Conservation (phyloP, 2,113 vertebrate species). For the Aptenodytes forsteri region DNA sequence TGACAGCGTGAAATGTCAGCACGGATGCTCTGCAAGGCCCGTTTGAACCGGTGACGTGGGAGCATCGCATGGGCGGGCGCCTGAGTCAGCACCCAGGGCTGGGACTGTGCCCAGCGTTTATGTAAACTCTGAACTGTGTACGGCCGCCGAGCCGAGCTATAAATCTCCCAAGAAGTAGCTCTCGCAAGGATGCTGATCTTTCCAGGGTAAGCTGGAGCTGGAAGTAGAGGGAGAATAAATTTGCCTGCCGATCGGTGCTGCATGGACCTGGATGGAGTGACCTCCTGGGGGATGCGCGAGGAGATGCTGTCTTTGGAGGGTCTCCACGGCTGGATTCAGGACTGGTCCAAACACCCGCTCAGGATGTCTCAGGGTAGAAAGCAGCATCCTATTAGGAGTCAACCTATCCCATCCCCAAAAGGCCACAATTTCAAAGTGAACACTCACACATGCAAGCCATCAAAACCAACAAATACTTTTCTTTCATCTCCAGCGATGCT, state of each 20-base stretch:
- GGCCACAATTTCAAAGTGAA: neutral
- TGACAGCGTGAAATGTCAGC: neutral
- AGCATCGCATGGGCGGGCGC: neutral
- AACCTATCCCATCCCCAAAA: neutral
- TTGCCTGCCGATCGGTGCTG: accelerated
- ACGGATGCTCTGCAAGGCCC: accelerated
- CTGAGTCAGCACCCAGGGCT: neutral
- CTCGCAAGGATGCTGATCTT: neutral
- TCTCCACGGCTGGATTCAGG: neutral
- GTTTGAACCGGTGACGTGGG: neutral
- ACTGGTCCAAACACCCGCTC: neutral
- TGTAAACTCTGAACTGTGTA: neutral
- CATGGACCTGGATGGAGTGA: accelerated
- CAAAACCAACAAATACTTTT: neutral
- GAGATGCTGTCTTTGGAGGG: neutral
- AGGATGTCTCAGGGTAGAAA: neutral
- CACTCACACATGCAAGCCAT: neutral
- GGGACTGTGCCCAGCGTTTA: neutral
- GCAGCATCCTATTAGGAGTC: neutral
- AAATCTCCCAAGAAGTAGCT: neutral
- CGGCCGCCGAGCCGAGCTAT: accelerated
- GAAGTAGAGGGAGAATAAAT: neutral
- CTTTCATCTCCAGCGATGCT: neutral
- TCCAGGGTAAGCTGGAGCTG: neutral
- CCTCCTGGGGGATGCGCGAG: accelerated